These are phyloP conservation scores for Pomatorhinus ruficollis DNA, from an alignment of 2,113 vertebrate species.

Conservation along the genomic window DNA sequence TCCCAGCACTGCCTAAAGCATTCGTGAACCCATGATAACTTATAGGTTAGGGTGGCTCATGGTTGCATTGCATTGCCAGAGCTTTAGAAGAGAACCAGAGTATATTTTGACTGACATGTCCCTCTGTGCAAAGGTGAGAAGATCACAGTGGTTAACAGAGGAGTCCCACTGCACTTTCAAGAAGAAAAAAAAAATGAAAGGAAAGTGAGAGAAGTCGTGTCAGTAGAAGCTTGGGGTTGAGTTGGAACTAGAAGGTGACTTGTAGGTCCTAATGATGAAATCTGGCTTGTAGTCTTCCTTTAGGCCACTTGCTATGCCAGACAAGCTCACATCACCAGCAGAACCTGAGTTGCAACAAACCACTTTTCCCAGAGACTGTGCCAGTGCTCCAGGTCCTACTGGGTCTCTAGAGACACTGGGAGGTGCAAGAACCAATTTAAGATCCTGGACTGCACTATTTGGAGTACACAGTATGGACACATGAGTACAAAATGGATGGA, in stretches of 20 bases:
- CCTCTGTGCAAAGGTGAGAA: background rate
- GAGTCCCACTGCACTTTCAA: background rate
- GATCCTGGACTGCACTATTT: background rate
- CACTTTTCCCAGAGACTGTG: background rate
- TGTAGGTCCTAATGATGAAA: background rate
- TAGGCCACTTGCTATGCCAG: background rate
- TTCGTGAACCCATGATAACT: accelerated
- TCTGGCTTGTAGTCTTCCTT: background rate
- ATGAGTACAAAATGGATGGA: background rate
- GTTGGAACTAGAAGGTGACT: background rate
- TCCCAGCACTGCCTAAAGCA: background rate
- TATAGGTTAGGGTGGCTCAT: background rate
- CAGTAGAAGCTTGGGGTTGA: background rate
- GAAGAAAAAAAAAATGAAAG: background rate
- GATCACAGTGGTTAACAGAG: background rate
- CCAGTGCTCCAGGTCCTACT: background rate
- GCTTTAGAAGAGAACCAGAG: background rate
- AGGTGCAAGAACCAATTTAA: background rate
- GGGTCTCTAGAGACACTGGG: background rate
- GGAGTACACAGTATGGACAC: background rate
- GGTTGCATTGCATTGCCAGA: background rate
- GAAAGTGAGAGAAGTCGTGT: background rate
- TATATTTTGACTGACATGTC: no score
- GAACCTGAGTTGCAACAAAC: background rate
- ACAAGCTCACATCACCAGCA: background rate